Evolutionary conservation across 2,113 vertebrate species (phyloP), one percentile per base, ranked within the genome.

Genomic region (Ceyx melanurus): DNA sequence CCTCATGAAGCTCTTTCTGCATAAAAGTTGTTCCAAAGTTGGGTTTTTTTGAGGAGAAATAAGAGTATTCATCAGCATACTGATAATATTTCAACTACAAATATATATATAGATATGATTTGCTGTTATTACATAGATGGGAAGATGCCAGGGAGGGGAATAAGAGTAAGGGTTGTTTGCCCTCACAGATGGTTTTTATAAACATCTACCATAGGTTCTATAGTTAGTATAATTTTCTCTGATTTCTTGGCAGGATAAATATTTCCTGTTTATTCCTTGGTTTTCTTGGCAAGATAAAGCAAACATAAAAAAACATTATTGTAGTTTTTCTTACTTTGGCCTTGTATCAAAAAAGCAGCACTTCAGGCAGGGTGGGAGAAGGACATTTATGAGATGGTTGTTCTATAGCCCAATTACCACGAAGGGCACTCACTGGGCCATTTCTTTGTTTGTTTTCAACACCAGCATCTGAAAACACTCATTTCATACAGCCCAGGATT

Each of bases 51-150:
- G 31, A 56, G 46, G 37, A 61, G 22, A 70, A 81, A 61, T 3
- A 37, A 0, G 0, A 90, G 5, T 10, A 13, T 37, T 42, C 7
- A 51, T 4, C 6, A 14, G 29, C 6, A 22, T 8, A 66, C 50
- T 2, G 7, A 3, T 53, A 70, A 11, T 15, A 28, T 50, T 75
- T 7, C 8, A 58, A 12, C 17, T 29, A 62, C 23, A 79, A 75
- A 79, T 5, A 31, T 1, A 6, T 0, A 43, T 37, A 37, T 37
- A 37, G 10, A 37, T 37, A 37, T 37, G 37, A 37, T 37, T 37
- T 37, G 37, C 37, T 37, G 37, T 37, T 37, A 37, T 37, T 37
- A 37, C 37, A 37, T 37, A 37, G 37, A 37, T 37, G 37, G 37
- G 37, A 37, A 37, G 37, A 37, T 37, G 37, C 37, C 37, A 37